These are phyloP conservation scores for Chydorus sphaericus DNA, from an alignment of 2,888 invertebrate genomes.

Conservation along the genomic window DNA sequence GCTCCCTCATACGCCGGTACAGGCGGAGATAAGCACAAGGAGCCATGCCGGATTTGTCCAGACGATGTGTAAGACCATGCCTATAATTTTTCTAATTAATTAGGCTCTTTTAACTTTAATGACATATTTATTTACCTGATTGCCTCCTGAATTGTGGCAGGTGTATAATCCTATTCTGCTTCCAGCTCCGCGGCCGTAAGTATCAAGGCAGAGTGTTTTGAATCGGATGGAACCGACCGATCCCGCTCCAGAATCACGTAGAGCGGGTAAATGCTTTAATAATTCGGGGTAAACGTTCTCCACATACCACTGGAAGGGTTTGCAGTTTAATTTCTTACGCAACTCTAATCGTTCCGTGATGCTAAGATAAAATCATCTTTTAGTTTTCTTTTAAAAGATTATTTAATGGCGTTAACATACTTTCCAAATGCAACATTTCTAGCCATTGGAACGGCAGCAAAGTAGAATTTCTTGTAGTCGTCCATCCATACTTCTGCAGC, in stretches of 20 bases:
- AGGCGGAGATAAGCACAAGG: not conserved
- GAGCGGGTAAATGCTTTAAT: constrained; percentile 1
- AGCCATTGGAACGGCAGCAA: constrained; percentile 77
- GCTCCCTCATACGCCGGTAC: not conserved
- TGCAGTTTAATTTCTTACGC: constrained; percentile 60
- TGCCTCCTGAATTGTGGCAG: constrained; percentile 92
- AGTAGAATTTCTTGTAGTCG: constrained; percentile 91
- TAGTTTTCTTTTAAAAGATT: not conserved
- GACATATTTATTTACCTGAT: constrained; percentile 57
- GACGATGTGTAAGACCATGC: not conserved
- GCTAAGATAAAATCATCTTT: not conserved
- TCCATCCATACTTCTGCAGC: constrained; percentile 99
- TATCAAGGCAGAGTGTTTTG: constrained; percentile 74
- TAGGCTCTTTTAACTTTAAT: too few relatives aligned
- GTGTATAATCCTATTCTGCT: constrained; percentile 79
- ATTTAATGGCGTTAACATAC: constrained; percentile 43
- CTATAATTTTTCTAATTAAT: not conserved
- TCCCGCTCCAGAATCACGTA: not conserved
- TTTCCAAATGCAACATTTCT: constrained; percentile 78
- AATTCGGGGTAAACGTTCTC: constrained; percentile 85
- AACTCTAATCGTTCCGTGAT: constrained; percentile 6
- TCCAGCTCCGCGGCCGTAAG: constrained; percentile 76
- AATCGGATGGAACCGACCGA: constrained; percentile 58
- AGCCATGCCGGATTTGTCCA: not conserved
- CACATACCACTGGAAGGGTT: constrained; percentile 89